Evolutionary conservation across 2,113 vertebrate species (phyloP), one percentile per base, ranked within the genome.

Genomic region (Athene cunicularia): DNA sequence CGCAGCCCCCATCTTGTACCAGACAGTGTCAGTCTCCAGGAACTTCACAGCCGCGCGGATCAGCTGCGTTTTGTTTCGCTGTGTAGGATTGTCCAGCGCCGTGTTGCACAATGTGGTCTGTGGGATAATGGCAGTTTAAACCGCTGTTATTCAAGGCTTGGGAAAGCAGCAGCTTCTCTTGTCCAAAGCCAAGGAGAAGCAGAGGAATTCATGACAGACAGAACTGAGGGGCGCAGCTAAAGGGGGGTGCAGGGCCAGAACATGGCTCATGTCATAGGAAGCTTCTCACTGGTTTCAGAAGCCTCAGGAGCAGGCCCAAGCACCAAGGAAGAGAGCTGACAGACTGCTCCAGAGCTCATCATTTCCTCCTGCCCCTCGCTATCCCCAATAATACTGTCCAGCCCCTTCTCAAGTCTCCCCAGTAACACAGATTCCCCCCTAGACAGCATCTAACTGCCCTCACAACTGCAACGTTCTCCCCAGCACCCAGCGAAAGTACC

Each of bases 51-150:
- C 98, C 2, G 99, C 98, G 7, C 26, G 95, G 95, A 99, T 99
- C 89, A 99, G 98, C 92, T 99, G 99, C 1, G 95, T 98, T 95
- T 99, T 99, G 96, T 92, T 98, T 28, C 99, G 96, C 52, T 99
- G 98, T 0, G 99, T 99, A 63, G 99, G 99, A 91, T 99, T 99
- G 97, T 99, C 99, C 97, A 99, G 92, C 6, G 99, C 99, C 0
- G 99, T 99, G 98, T 99, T 99, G 97, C 99, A 99, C 84, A 99
- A 90, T 0, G 99, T 99, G 64, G 99, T 99, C 99, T 99, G 96
- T 11, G 66, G 45, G 87, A 75, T 64, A 86, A 87, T 95, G 37
- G 53, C 89, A 95, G 14, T 53, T 59, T 50, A 33, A 90, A 80
- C 6, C 1, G 0, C 53, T 68, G 60, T 33, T 76, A 77, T 18